Base-by-base conservation (phyloP, 2,888 invertebrate species). In the Dimorphilus gyrociliatus region DNA sequence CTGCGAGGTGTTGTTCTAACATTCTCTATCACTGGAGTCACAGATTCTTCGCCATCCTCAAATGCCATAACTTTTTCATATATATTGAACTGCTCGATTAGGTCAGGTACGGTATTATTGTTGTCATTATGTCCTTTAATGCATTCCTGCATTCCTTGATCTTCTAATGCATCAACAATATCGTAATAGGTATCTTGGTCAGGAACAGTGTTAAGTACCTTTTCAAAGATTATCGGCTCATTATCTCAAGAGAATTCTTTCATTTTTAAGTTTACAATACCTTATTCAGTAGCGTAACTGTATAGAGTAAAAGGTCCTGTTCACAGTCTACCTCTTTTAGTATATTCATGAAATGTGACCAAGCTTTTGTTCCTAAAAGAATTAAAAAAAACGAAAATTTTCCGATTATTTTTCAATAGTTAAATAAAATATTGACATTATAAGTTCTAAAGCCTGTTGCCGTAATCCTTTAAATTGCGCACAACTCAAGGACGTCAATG, bases 141-240 rank as follows among this genome's bases (percentile, higher is more conserved):
- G 35, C 60, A 47, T n/a, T 46, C 44, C 36, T 68, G 66, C 60
- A 68, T 63, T 25, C 67, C 67, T 25, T 65, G 88, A 44, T 90
- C 86, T 58, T 94, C 94, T 40, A 97, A 67, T 15, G 79, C 74
- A 65, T 97, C 94, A 3, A 88, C 82, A 55, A 97, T 84, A 61
- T 97, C 92, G 55, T 92, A 97, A 64, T 90, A 97, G 15, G 81
- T 79, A 57, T 94, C 88, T 64, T 86, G 82, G 63, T 90, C 88
- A 2, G 82, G 81, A 30, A 90, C 73, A 19, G 85, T 86, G 53
- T 82, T 85, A 21, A 92, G 66, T 27, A 85, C 82, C 66, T 60
- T 36, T 2, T 33, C 25, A 16, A 18, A n/a, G 24, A 39, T 14
- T n/a, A n/a, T n/a, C n/a, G n/a, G n/a, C n/a, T n/a, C n/a, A n/a